Conservation (phyloP, 2,797 vertebrate species). For the Argya squamiceps region DNA sequence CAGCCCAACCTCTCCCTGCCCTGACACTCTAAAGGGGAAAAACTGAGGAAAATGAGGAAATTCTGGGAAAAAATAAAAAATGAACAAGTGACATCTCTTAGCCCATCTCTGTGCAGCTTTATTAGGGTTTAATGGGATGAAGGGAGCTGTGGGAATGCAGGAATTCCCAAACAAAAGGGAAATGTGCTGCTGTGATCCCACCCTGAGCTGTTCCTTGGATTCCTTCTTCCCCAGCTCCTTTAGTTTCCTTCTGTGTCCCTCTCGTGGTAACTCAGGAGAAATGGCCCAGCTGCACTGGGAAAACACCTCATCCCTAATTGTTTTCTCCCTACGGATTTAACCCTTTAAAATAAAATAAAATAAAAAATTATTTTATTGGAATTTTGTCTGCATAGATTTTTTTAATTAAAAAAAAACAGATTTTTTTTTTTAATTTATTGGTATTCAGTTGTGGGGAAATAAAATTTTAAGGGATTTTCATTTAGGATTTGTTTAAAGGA, state of each 20-base stretch:
- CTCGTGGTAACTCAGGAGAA: constrained; percentile 33
- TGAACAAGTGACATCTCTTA: not conserved
- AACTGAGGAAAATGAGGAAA: not conserved
- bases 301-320: no score
- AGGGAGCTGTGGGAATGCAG: not conserved
- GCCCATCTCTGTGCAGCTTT: not conserved
- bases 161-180: not conserved
- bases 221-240: not conserved
- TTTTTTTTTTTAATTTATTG: not conserved
- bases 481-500: not conserved
- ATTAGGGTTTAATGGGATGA: not conserved
- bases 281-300: not conserved
- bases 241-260: constrained; percentile 51
- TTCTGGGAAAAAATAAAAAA: not conserved
- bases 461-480: not conserved
- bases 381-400: not conserved
- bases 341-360: not conserved
- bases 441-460: not conserved
- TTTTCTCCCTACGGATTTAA: not conserved
- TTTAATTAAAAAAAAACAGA: not conserved
- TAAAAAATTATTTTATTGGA: not conserved
- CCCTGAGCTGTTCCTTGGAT: not conserved
- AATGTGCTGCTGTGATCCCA: not conserved
- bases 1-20: not conserved
- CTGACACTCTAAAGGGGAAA: not conserved